Evolutionary conservation across 2,113 vertebrate genomes (phyloP), one percentile per base, ranked within the genome.

Genomic region (Phalacrocorax pelagicus): DNA sequence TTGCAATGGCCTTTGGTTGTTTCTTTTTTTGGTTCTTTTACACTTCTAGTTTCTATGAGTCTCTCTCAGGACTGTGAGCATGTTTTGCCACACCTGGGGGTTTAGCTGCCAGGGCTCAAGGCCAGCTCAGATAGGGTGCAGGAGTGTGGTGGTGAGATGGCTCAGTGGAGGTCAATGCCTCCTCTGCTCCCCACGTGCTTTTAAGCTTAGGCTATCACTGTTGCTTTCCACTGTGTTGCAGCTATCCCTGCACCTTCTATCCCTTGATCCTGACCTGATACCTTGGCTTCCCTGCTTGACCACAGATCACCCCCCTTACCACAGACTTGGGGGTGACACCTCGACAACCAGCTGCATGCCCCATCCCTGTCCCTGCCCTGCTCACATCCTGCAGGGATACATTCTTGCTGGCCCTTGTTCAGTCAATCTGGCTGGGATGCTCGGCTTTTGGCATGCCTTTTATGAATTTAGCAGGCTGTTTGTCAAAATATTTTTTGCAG

Each of bases 391-490:
- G 6, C 36, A 46, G 61, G 26, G 19, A 18, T 55, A 14, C 3
- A 0, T 26, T 27, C 34, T 26, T 71, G 32, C 23, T 70, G 38
- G 22, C 6, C 34, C n/a, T n/a, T 32, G 15, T 54, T 59, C n/a
- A 30, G 38, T 72, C 58, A 72, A 6, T 2, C 0, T 24, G 52
- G 40, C 40, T 49, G 44, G 22, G 22, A 26, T 66, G 58, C n/a
- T 86, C 1, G 0, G 57, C n/a, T 47, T 13, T 38, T 32, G 54
- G 14, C 2, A 1, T 42, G 12, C 14, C 6, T 74, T 70, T 11
- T 15, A 38, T 5, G 21, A 63, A 29, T 15, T 89, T 51, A 42
- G 36, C 26, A 61, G 10, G 27, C 17, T 77, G 6, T 40, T 72
- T 36, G 36, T 73, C 19, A 42, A 74, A 46, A 24, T 29, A 29